Base-by-base conservation (phyloP, 2,797 vertebrate genomes). In the Siniperca obscura region DNA sequence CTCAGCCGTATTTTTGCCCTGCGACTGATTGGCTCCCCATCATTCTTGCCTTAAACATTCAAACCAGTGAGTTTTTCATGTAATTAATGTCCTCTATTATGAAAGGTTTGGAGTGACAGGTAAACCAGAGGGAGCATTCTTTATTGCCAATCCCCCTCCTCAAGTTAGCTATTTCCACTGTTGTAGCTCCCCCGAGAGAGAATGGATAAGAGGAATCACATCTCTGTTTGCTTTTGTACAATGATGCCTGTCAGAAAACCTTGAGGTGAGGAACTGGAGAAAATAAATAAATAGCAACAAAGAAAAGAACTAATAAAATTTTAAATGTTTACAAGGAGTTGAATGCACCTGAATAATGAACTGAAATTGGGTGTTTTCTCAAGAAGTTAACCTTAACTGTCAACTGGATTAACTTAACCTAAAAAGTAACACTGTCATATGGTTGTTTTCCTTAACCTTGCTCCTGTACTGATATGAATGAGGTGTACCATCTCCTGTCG, bases 401-500 rank as follows among this genome's bases (percentile, higher is more conserved):
- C 50, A 34, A n/a, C 19, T 74, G 40, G 64, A 76, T 71, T 48
- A 66, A 68, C 34, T 56, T 66, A 79, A 73, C 36, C 4, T 30
- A 2, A 60, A 76, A 44, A 70, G 2, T 21, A 59, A 44, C 14
- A 11, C 27, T 67, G 7, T n/a, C 44, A 48, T 76, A 14, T 55
- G 21, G 70, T 57, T 81, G n/a, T 93, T 95, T 85, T 95, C 94
- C 95, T 97, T 97, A 95, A 98, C 93, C 17, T 34, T 83, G 60
- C 42, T 85, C 84, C 88, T 87, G 70, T 70, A 99, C 98, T 84
- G 98, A 99, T 91, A 96, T 98, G 92, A 96, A 90, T 89, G 98
- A 99, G 90, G 97, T 99, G 0, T 99, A 97, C 93, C 97, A 99
- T 90, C 96, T 99, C 70, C 92, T 99, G 42, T 98, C 98, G 89